These are phyloP conservation scores for Cossypha dichroa DNA, from an alignment of 2,797 vertebrate genomes.

Conservation along the genomic window DNA sequence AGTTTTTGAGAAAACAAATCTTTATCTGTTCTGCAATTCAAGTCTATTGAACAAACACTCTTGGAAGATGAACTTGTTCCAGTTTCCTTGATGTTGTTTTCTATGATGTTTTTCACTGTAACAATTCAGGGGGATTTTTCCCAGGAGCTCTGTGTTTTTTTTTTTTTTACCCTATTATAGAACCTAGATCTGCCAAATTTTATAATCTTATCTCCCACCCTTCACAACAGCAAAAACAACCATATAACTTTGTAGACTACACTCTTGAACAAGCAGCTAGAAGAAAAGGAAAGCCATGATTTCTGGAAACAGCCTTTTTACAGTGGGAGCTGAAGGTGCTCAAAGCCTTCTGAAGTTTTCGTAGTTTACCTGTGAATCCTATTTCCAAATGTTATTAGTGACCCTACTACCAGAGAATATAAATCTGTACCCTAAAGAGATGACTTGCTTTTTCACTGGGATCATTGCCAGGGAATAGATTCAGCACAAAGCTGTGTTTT, in stretches of 20 bases:
- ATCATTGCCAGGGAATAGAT: conserved; percentile 36
- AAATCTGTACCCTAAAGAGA: conserved; percentile 12
- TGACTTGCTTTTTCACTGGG: conserved; percentile 30
- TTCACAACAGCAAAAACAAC: not conserved
- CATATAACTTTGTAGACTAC: not conserved
- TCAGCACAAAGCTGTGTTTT: not conserved
- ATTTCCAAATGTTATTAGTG: not conserved
- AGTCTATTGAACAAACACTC: not conserved
- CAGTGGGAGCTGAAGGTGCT: not conserved
- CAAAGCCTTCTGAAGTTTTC: not conserved
- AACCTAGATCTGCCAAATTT: not conserved
- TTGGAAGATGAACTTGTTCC: not conserved
- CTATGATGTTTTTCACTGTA: not conserved
- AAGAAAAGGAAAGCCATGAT: not conserved
- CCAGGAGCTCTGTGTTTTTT: not conserved
- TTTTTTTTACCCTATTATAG: not conserved
- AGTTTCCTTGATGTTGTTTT: not conserved
- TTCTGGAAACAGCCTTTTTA: not conserved
- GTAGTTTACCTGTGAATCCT: not conserved
- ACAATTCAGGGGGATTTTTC: not conserved
- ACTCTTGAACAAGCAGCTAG: not conserved
- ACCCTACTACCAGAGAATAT: not conserved
- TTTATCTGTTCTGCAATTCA: not conserved
- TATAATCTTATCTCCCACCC: not conserved
- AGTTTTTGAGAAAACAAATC: not conserved